These are phyloP conservation scores for Cephus pygmeus DNA, from an alignment of 2,888 invertebrate genomes.

Conservation along the genomic window DNA sequence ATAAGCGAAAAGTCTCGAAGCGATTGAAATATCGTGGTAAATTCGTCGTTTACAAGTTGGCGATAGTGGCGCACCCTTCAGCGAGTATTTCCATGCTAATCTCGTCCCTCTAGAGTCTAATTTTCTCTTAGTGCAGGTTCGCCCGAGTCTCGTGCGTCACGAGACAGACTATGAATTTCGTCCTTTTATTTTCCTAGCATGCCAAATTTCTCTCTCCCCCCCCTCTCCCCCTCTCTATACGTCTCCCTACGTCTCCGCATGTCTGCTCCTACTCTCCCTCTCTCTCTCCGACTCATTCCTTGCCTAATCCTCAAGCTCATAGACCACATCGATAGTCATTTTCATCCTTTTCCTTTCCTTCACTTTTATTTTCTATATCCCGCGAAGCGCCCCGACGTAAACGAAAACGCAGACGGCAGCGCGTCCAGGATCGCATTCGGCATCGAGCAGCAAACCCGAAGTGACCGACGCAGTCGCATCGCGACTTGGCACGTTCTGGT, in stretches of 20 bases:
- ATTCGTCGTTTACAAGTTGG: no score
- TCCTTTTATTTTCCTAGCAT: background rate
- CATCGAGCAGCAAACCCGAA: background rate
- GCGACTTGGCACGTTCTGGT: slow-evolving; percentile 46
- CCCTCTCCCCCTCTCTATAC: background rate
- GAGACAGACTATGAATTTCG: slow-evolving; percentile 25
- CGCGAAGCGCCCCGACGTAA: background rate
- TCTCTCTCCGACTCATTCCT: background rate
- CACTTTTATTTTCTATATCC: background rate
- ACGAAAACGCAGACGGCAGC: background rate
- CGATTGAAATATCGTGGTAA: no score
- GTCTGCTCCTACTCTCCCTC: no score
- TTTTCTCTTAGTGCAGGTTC: background rate
- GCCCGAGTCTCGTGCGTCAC: slow-evolving; percentile 44
- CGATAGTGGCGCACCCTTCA: no score
- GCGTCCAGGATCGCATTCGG: slow-evolving; percentile 4
- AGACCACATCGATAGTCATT: background rate
- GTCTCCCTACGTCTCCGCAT: no score
- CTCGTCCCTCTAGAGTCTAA: background rate
- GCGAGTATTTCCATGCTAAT: background rate
- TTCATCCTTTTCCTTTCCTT: background rate
- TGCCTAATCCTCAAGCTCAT: background rate
- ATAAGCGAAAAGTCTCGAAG: no score
- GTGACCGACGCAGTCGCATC: background rate
- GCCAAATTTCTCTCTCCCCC: slow-evolving; percentile 10